A percentile compares a stretch with the other conserved stretches of the same genome.
Evolutionary conservation across 2,113 vertebrate genomes (phyloP).

Genomic region (Tauraco erythrolophus): DNA sequence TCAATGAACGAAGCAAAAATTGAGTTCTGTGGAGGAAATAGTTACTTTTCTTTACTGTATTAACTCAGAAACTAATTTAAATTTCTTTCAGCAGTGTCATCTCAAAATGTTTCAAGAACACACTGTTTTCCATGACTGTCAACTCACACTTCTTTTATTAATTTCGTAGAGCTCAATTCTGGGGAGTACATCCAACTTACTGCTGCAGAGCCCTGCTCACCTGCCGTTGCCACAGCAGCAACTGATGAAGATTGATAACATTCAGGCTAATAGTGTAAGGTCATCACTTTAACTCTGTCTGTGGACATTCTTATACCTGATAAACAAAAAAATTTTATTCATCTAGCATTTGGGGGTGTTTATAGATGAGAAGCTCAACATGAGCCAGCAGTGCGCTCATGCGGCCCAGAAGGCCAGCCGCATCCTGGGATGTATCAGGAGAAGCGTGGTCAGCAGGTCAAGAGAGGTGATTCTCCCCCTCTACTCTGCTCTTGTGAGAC

Average conservation of each 20-base stretch:
- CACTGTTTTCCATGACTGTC: background rate
- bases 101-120: background rate
- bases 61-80: background rate
- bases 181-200: conserved; percentile 79
- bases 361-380: too few species aligned
- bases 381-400: too few species aligned
- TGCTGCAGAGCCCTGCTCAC: conserved; percentile 90
- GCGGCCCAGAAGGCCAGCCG: too few species aligned
- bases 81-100: background rate
- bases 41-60: background rate
- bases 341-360: too few species aligned
- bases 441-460: too few species aligned
- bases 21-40: background rate
- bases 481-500: too few species aligned
- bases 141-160: background rate
- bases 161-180: conserved; percentile 83
- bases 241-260: conserved; percentile 88
- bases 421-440: too few species aligned
- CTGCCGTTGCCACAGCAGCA: conserved; percentile 90
- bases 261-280: conserved; percentile 89
- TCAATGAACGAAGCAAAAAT: background rate
- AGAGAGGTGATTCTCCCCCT: too few species aligned
- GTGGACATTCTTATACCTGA: background rate
- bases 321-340: background rate
- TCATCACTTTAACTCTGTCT: background rate